Percentiles rank a stretch among this genome's conserved stretches.
phyloP scores from a whole-genome alignment of 2,797 vertebrate species.

The Adrianichthys oophorus region DNA sequence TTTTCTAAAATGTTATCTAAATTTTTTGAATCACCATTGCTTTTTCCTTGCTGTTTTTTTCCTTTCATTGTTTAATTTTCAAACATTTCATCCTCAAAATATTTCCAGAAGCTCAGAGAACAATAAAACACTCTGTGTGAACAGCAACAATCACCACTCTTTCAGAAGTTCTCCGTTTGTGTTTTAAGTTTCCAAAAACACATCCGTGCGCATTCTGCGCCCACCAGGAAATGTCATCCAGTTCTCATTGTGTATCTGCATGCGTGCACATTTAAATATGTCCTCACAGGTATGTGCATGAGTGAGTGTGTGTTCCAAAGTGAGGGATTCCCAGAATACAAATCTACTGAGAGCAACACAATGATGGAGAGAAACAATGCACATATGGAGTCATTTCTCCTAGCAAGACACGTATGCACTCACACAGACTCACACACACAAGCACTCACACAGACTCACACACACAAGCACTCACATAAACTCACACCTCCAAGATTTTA shows the following conservation, averaged over 20 bases:
- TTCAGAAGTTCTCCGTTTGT: conserved; percentile 34
- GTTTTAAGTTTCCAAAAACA: conserved; percentile 23
- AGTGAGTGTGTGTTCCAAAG: conserved; percentile 45
- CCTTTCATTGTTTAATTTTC: not conserved
- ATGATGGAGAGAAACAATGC: conserved; percentile 61
- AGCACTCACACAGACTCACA: conserved; percentile 5
- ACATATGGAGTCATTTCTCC: conserved; percentile 63
- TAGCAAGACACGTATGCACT: conserved; percentile 32
- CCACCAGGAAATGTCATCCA: conserved; percentile 42
- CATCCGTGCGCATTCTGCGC: conserved; percentile 40
- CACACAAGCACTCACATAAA: conserved; percentile 32
- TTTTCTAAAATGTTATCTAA: not conserved
- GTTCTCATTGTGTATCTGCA: conserved; percentile 22
- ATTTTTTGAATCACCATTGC: not conserved
- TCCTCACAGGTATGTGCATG: conserved; percentile 40
- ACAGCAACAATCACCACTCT: conserved; percentile 29
- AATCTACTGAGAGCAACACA: conserved; percentile 55
- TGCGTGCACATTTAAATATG: conserved; percentile 1
- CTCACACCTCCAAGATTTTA: conserved; percentile 61
- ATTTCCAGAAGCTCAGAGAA: conserved; percentile 16
- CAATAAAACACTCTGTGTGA: conserved; percentile 31
- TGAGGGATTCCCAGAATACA: conserved; percentile 50
- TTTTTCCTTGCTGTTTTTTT: not conserved
- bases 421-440: conserved; percentile 11
- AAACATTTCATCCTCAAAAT: conserved; percentile 16